A percentile compares a stretch with the other conserved stretches of the same genome.
phyloP scores from a whole-genome alignment of 2,113 vertebrate species.

The Coptodon rendalli region DNA sequence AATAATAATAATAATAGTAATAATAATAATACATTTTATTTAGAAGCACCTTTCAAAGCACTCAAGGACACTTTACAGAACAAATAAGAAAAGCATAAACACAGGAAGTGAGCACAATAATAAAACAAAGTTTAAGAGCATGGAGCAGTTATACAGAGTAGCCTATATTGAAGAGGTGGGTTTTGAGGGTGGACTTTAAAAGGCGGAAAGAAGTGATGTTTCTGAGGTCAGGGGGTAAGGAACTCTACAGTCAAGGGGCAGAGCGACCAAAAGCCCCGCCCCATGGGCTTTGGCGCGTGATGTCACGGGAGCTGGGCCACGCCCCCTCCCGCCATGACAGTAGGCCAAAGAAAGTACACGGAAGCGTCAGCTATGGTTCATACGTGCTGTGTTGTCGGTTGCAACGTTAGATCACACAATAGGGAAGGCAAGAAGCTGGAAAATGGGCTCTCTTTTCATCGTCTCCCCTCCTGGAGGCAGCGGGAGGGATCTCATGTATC shows the following conservation, averaged over 20 bases:
- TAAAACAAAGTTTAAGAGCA: not conserved
- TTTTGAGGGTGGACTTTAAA: not conserved
- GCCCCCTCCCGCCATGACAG: too few species aligned
- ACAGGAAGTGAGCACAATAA: not conserved
- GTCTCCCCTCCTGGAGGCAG: too few species aligned
- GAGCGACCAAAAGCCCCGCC: too few species aligned
- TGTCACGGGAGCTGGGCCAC: too few species aligned
- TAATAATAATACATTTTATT: not conserved
- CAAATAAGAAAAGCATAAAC: not conserved
- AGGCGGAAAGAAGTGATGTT: fast-evolving
- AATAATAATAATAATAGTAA: not conserved
- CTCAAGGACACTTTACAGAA: not conserved
- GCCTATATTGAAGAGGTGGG: fast-evolving
- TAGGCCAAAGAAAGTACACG: too few species aligned
- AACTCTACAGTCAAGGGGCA: not conserved
- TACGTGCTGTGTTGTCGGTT: too few species aligned
- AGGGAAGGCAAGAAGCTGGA: too few species aligned
- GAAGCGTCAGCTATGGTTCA: too few species aligned
- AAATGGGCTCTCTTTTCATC: too few species aligned
- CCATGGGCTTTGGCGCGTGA: too few species aligned
- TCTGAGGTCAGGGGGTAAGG: not conserved
- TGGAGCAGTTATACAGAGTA: not conserved
- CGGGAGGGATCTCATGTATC: too few species aligned
- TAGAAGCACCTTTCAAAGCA: not conserved
- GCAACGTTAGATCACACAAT: too few species aligned